These are phyloP conservation scores for Varanus salvator DNA, from an alignment of 2,113 vertebrate genomes.

Conservation along the genomic window DNA sequence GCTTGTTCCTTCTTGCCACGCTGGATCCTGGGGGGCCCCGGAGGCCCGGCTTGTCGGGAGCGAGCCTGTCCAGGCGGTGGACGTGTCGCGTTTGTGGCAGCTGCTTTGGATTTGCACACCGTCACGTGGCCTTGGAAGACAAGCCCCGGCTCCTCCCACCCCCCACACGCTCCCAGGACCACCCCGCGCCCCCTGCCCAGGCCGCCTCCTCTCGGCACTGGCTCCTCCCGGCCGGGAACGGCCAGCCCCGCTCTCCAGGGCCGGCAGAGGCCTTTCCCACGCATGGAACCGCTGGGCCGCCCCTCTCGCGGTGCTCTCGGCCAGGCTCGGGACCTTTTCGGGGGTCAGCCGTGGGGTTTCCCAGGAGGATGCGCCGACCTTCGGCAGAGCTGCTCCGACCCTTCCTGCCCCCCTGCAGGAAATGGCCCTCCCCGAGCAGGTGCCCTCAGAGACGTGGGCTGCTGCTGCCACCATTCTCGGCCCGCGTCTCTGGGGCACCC, in stretches of 20 bases:
- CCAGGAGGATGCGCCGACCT: not conserved
- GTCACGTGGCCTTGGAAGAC: slow-evolving; percentile 63
- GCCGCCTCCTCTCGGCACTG: too few relatives aligned
- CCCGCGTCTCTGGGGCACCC: too few relatives aligned
- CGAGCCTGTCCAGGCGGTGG: not conserved
- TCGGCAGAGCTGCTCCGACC: not conserved
- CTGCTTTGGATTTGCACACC: slow-evolving; percentile 31
- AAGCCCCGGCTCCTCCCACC: rapidly evolving
- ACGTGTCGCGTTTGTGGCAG: not conserved
- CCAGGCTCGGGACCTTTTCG: not conserved
- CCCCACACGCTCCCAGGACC: too few relatives aligned
- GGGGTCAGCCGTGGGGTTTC: too few relatives aligned
- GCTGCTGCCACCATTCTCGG: too few relatives aligned
- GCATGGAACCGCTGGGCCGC: not conserved
- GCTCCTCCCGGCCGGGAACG: not conserved
- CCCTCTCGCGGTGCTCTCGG: too few relatives aligned
- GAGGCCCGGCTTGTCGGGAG: not conserved
- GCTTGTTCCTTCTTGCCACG: too few relatives aligned
- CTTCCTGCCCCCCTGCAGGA: not conserved
- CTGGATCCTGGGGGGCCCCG: not conserved
- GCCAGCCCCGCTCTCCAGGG: too few relatives aligned
- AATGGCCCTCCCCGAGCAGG: not conserved
- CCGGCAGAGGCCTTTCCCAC: not conserved
- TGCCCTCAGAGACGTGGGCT: too few relatives aligned
- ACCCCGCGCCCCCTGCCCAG: not conserved